Evolutionary conservation across 2,113 vertebrate species (phyloP).

Genomic region (Cryptotis parvus): DNA sequence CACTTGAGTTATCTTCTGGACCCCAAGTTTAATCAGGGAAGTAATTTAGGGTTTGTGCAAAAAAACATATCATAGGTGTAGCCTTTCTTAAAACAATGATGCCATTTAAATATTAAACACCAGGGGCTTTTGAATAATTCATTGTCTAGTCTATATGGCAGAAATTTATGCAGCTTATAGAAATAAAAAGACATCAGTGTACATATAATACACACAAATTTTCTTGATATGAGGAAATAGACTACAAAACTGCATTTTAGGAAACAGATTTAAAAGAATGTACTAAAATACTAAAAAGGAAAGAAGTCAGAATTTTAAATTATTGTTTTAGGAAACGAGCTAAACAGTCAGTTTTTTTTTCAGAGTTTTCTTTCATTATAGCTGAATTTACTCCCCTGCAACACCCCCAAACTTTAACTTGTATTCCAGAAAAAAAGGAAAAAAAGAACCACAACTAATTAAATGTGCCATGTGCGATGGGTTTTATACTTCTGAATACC

Average conservation of each 20-base stretch:
- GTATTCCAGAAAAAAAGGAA: background rate
- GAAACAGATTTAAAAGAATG: constrained; percentile 21
- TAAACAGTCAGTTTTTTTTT: constrained; percentile 8
- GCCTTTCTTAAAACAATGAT: constrained; percentile 22
- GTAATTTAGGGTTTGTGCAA: constrained; percentile 1
- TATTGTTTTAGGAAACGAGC: constrained; percentile 21
- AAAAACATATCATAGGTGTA: background rate
- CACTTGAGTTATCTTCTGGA: too few relatives aligned
- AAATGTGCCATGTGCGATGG: background rate
- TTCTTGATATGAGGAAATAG: background rate
- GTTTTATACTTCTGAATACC: background rate
- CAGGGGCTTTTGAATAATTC: background rate
- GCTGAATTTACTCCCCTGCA: constrained; percentile 1
- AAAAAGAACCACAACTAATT: background rate
- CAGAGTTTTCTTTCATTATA: constrained; percentile 47
- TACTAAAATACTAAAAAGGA: constrained; percentile 12
- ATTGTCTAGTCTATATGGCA: background rate
- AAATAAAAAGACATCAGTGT: background rate
- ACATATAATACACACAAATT: background rate
- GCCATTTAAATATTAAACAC: background rate
- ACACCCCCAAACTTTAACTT: background rate
- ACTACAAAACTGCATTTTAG: constrained; percentile 16
- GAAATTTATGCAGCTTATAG: background rate
- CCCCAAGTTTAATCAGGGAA: background rate
- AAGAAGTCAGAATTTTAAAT: background rate